phyloP scores from a whole-genome alignment of 2,888 invertebrate genomes.

The Microplitis manilae region DNA sequence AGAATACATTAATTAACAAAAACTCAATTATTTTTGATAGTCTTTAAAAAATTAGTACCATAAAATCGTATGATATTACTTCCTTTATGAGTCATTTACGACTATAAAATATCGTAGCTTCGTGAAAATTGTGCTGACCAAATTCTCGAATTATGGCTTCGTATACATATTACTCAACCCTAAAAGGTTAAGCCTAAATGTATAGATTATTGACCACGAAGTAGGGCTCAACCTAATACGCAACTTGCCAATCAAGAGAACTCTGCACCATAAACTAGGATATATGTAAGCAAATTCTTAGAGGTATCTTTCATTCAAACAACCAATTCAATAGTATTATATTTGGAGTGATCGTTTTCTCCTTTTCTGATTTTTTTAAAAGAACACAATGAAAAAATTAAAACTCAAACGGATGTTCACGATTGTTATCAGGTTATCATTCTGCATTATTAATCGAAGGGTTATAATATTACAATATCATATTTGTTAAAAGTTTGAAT shows the following conservation, averaged over 20 bases:
- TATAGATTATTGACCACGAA: constrained; percentile 46
- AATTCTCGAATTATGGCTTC: constrained; percentile 14
- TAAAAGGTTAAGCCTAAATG: constrained; percentile 32
- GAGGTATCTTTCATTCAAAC: constrained; percentile 6
- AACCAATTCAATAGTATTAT: constrained; percentile 10
- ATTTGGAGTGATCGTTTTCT: neutral
- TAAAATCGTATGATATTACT: neutral
- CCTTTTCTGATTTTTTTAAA: neutral
- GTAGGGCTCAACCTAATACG: constrained; percentile 40
- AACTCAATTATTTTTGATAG: neutral
- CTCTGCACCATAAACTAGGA: constrained; percentile 56
- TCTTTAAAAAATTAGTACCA: neutral
- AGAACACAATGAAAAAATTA: neutral
- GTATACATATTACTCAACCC: constrained; percentile 16
- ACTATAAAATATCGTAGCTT: neutral
- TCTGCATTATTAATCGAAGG: neutral
- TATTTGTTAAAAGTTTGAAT: constrained; percentile 9
- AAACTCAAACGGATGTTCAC: constrained; percentile 27
- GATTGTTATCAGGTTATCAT: constrained; percentile 27
- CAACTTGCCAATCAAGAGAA: constrained; percentile 57
- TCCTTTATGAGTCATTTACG: constrained; percentile 1
- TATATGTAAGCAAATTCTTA: constrained; percentile 58
- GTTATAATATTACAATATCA: constrained; percentile 6
- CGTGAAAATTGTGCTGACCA: constrained; percentile 10
- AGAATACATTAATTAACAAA: neutral